A percentile compares a stretch with the other conserved stretches of the same genome.
Evolutionary conservation across 2,888 invertebrate genomes (phyloP).

Genomic region (Eilema depressum): DNA sequence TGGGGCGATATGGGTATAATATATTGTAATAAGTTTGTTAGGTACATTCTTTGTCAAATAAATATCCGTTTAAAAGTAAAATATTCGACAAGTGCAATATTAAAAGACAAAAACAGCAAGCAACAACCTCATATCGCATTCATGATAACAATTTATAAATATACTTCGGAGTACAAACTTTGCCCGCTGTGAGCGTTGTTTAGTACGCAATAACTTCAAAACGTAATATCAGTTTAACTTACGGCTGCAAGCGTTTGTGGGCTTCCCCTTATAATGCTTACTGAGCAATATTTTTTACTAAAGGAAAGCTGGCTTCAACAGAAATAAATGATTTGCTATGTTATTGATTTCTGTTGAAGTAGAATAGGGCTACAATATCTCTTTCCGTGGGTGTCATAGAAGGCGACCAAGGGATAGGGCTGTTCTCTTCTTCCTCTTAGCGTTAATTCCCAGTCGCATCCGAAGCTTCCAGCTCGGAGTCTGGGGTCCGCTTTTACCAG

Average conservation of each 20-base stretch:
- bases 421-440: no score
- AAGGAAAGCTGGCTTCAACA: no score
- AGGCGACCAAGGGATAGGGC: no score
- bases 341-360: no score
- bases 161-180: slow-evolving; percentile 17
- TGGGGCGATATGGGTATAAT: no score
- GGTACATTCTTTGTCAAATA: not conserved
- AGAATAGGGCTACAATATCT: no score
- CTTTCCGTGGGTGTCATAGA: no score
- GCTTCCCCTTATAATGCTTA: not conserved
- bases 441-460: no score
- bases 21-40: not conserved
- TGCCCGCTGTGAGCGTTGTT: slow-evolving; percentile 26
- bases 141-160: slow-evolving; percentile 27
- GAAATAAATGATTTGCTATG: no score
- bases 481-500: no score
- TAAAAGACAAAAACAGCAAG: not conserved
- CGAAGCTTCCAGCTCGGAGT: no score
- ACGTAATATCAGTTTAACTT: slow-evolving; percentile 16
- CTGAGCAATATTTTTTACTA: not conserved
- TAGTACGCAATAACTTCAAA: slow-evolving; percentile 33
- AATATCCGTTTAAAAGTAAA: not conserved
- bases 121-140: not conserved
- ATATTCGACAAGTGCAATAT: not conserved
- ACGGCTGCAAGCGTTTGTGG: not conserved